Base-by-base conservation (phyloP, 2,888 invertebrate species). In the Ischnus inquisitorius region DNA sequence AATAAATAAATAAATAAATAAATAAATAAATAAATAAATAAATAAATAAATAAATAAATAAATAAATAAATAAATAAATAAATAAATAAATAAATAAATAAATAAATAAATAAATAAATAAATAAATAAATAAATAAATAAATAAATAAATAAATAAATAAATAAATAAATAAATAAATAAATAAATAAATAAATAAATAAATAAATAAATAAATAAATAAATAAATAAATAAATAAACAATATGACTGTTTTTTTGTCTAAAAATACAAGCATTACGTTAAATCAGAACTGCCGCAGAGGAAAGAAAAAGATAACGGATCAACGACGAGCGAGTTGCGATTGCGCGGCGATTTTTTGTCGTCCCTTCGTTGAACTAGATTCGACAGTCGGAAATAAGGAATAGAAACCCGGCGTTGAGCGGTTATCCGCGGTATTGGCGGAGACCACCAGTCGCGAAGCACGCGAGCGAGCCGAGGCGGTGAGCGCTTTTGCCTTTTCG, bases 361-460 rank as follows among this genome's bases (percentile, higher is more conserved):
- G 51, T 51, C 10, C 10, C 12, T 14, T 57, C 57, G 22, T 57
- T 57, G 25, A 22, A 25, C 57, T 57, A 57, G 14, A 57, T 60
- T 2, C n/a, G 25, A 25, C 60, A 6, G 28, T 60, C n/a, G n/a
- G n/a, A 60, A 60, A 28, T 3, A 5, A 60, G 60, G 14, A 25
- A n/a, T 3, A 14, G 60, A 14, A 5, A 25, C 25, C 25, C 14
- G 14, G 14, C 25, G 19, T 46, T 22, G 39, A 6, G 22, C 19
- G 34, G 22, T 14, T 51, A 48, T 75, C 12, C 28, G 28, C 19
- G 28, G 16, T 12, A 62, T 65, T 34, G 34, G 60, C n/a, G 51
- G n/a, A 51, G 72, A 72, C 88, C 88, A 88, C 87, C 88, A 79
- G 71, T 65, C 28, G 16, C 69, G 22, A 46, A 46, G 57, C 69